These are phyloP conservation scores for Neoitamus cyanurus DNA, from an alignment of 2,888 invertebrate genomes.

Conservation along the genomic window DNA sequence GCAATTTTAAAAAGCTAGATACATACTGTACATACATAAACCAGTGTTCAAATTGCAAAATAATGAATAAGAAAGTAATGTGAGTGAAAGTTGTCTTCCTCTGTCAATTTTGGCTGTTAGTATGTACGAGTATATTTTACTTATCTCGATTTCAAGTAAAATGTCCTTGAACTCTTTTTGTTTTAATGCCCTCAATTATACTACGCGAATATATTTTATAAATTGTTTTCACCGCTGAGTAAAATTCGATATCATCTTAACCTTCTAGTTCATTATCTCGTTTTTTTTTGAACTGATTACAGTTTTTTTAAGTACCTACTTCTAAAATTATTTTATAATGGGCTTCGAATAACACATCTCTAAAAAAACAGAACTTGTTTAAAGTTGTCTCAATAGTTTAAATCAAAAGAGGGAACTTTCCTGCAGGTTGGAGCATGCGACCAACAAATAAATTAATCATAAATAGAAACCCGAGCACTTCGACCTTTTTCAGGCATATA, in stretches of 20 bases:
- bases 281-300: background rate
- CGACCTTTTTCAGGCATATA: background rate
- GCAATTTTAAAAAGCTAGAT: no score
- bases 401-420: background rate
- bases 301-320: background rate
- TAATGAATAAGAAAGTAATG: background rate
- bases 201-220: background rate
- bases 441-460: background rate
- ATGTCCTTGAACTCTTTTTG: background rate
- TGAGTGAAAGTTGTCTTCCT: background rate
- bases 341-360: background rate
- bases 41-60: no score
- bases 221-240: background rate
- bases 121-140: no score
- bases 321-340: background rate
- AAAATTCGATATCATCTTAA: background rate
- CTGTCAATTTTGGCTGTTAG: no score
- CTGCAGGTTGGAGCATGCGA: background rate
- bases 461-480: background rate
- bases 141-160: background rate
- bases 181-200: background rate
- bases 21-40: no score
- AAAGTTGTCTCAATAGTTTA: background rate
- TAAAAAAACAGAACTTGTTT: no score
- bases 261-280: background rate